Conservation (phyloP, 2,797 vertebrate genomes). For the Gymnocypris eckloni region DNA sequence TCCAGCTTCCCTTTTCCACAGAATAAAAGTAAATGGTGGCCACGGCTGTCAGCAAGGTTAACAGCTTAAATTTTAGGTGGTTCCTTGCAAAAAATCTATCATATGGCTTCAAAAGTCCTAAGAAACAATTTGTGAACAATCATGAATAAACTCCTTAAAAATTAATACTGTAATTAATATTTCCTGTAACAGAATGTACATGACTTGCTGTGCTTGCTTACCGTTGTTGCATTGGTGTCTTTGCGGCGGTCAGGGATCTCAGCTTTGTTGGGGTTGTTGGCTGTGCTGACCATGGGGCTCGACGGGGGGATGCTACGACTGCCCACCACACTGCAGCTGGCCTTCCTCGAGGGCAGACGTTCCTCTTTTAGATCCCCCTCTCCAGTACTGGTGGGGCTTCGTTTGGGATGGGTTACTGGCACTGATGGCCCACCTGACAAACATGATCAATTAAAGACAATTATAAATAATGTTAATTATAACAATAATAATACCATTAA, state of each 20-base stretch:
- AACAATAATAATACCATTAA: background rate
- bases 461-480: background rate
- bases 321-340: slow-evolving; percentile 85
- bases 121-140: background rate
- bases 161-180: background rate
- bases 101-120: background rate
- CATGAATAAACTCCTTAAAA: background rate
- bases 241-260: slow-evolving; percentile 93
- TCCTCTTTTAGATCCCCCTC: slow-evolving; percentile 88
- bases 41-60: background rate
- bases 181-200: background rate
- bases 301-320: slow-evolving; percentile 87
- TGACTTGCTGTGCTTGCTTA: slow-evolving; percentile 63
- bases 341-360: slow-evolving; percentile 84
- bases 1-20: slow-evolving; percentile 17
- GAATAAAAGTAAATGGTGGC: background rate
- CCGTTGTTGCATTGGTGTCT: slow-evolving; percentile 85
- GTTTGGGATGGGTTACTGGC: slow-evolving; percentile 86
- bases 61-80: background rate
- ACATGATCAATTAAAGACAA: background rate
- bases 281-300: slow-evolving; percentile 94
- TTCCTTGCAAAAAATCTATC: background rate
- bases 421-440: slow-evolving; percentile 87
- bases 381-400: slow-evolving; percentile 88
- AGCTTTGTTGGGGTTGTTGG: slow-evolving; percentile 94